Evolutionary conservation across 2,113 vertebrate species (phyloP), one percentile per base, ranked within the genome.

Genomic region (Anolis carolinensis): DNA sequence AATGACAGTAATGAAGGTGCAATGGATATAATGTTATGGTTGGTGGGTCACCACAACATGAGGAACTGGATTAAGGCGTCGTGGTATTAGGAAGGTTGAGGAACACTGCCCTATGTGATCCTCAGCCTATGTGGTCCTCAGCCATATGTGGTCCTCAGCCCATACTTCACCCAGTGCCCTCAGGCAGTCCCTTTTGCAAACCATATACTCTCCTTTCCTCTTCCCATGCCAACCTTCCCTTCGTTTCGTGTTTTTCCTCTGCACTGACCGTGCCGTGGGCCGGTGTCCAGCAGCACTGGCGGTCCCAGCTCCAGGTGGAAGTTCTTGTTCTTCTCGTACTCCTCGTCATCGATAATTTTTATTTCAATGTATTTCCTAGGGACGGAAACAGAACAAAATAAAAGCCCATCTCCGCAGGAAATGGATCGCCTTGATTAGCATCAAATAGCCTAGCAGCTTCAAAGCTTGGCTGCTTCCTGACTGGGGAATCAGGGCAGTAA

Each of bases 241-340:
- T 59, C 34, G 50, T 50, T 48, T 4, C 80, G 3, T 21, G 1
- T 93, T 87, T 86, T 77, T 89, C 36, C 88, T 84, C 89, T 8
- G 32, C 2, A 55, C 78, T 97, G 96, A 97, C 97, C 95, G 1
- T 97, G 96, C 81, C 94, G 95, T 92, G 96, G 95, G 76, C 96
- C 96, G 52, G 96, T 95, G 71, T 97, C 97, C 89, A 97, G 93
- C 88, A 97, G 93, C 21, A 96, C 92, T 0, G 97, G 97, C 44
- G 96, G 96, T 48, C 96, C 97, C 91, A 98, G 82, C 39, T 97
- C 94, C 48, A 98, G 93, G 2, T 94, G 95, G 92, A 98, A 98
- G 18, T 94, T 97, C 93, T 97, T 97, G 90, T 97, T 97, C 92
- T 97, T 97, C 92, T 97, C 97, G 2, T 97, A 97, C 88, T 97